Evolutionary conservation across 1,140 invertebrate genomes (phyloP).

Genomic region (Potamilus streckersoni): DNA sequence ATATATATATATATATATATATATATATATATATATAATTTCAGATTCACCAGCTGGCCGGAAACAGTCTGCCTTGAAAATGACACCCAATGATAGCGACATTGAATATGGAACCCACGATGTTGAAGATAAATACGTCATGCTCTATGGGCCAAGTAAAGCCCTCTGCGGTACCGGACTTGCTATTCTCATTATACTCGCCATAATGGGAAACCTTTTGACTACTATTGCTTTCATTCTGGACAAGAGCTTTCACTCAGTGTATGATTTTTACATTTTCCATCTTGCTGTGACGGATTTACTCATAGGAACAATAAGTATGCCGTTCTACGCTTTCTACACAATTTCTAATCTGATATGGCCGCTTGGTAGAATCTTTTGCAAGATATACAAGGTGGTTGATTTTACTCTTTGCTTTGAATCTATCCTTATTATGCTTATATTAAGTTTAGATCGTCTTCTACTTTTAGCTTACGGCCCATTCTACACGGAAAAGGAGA

Average conservation of each 20-base stretch:
- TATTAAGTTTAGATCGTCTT: conserved; percentile 46
- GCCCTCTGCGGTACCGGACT: conserved; percentile 24
- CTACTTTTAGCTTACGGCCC: conserved; percentile 38
- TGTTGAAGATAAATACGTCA: conserved; percentile 7
- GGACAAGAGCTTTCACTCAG: conserved; percentile 48
- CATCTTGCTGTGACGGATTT: conserved; percentile 57
- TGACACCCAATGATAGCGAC: too few relatives aligned
- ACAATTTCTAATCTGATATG: conserved; percentile 33
- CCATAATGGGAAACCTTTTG: conserved; percentile 46
- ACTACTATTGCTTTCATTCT: conserved; percentile 47
- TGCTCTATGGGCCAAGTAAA: conserved; percentile 1
- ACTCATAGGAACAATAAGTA: conserved; percentile 47
- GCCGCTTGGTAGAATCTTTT: conserved; percentile 45
- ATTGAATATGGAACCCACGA: not conserved
- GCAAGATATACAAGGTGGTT: conserved; percentile 45
- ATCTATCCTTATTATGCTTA: conserved; percentile 41
- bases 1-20: too few relatives aligned
- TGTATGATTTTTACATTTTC: conserved; percentile 57
- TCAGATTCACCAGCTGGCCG: too few relatives aligned
- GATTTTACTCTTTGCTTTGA: conserved; percentile 49
- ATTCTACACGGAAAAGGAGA: conserved; percentile 32
- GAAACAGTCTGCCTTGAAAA: too few relatives aligned
- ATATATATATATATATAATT: too few relatives aligned
- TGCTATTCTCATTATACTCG: conserved; percentile 29
- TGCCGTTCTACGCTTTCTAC: conserved; percentile 46